A percentile compares a stretch with the other conserved stretches of the same genome.
Evolutionary conservation across 2,113 vertebrate species (phyloP).

Genomic region (Lophotis ruficrista): DNA sequence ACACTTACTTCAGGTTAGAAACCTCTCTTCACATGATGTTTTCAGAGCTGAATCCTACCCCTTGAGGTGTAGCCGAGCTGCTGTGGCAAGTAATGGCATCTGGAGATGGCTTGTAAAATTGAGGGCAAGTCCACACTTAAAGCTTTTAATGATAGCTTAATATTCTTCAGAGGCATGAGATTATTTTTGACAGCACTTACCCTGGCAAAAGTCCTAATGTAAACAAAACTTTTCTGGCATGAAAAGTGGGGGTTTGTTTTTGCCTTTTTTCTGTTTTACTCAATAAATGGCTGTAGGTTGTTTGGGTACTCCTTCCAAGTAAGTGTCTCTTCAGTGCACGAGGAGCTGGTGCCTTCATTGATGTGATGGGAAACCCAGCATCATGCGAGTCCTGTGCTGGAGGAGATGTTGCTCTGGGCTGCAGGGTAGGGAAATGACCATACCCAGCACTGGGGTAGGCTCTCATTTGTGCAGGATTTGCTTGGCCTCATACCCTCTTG

Average conservation of each 20-base stretch:
- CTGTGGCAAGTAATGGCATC: neutral
- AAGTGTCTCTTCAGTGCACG: neutral
- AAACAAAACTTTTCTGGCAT: neutral
- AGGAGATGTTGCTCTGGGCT: neutral
- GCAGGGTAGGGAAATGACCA: neutral
- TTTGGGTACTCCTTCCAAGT: neutral
- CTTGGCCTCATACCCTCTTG: neutral
- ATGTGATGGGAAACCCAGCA: neutral
- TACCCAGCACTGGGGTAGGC: too few species aligned
- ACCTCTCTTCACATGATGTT: neutral
- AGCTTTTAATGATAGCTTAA: neutral
- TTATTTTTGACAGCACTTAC: neutral
- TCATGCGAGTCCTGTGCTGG: neutral
- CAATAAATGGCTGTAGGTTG: neutral
- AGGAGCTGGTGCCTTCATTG: rapidly evolving
- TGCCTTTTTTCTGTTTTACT: neutral
- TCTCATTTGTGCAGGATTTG: neutral
- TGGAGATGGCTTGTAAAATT: neutral
- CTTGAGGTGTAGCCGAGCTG: neutral
- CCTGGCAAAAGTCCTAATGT: neutral
- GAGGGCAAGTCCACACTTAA: neutral
- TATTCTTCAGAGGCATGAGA: neutral
- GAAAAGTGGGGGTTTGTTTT: neutral
- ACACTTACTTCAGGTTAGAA: neutral
- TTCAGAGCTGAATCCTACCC: neutral